Evolutionary conservation across 2,888 invertebrate genomes (phyloP), one percentile per base, ranked within the genome.

Genomic region (Yponomeuta cagnagella): DNA sequence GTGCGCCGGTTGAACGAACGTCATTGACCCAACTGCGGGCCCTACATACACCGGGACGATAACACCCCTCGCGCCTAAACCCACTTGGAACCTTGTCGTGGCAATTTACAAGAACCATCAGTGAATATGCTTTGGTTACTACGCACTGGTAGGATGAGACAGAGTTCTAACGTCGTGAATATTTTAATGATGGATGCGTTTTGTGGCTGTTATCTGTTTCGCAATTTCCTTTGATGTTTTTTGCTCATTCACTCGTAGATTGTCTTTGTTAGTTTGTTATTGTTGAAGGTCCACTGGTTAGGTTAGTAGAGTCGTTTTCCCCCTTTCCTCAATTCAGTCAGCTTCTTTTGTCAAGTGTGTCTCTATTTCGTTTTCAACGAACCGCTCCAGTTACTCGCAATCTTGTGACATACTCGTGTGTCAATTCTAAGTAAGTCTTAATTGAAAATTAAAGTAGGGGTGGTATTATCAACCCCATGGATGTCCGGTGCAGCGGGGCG

Each of bases 21-120:
- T 88, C 90, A 90, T 91, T 91, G 91, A 91, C 91, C 91, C 89
- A 90, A 83, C 91, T 90, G 77, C 76, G 82, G 81, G 86, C 78
- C 85, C 88, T 87, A 89, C 86, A 84, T 88, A 82, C 80, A 82
- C 74, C 77, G 83, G 79, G 80, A 80, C 79, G 89, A 87, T 88
- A 90, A 88, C 87, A 88, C 88, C 90, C 88, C 88, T 69, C 63
- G 31, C 83, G 79, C 77, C 74, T 58, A 15, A 58, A 58, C 52
- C 52, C 52, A 58, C 52, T 58, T 58, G 52, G 52, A 58, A 58
- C 52, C 52, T 58, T 58, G 15, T 58, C 52, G 15, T 5, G 10
- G 52, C 52, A 58, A 15, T 1, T 2, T 15, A 23, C 12, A 83
- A 85, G 83, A 85, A 75, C 73, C 72, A 72, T 74, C 73, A 78